A percentile compares a stretch with the other conserved stretches of the same genome.
These are phyloP conservation scores for Buphagus erythrorhynchus DNA, from an alignment of 2,797 vertebrate species.

Conservation along the genomic window DNA sequence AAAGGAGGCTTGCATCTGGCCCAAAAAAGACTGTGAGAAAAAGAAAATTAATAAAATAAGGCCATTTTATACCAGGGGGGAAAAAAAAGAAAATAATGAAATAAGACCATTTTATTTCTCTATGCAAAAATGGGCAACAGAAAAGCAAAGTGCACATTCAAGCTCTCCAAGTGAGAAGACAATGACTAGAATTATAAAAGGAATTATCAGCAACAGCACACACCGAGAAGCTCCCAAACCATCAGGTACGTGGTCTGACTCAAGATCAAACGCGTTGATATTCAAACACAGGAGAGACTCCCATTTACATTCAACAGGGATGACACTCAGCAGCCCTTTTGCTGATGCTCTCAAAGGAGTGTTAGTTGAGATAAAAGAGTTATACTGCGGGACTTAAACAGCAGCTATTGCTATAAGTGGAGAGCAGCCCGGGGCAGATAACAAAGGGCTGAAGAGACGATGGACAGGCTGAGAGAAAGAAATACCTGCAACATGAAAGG, in stretches of 20 bases:
- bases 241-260: conserved; percentile 3
- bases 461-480: neutral
- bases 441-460: neutral
- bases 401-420: conserved; percentile 31
- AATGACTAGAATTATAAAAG: conserved; percentile 37
- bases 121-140: neutral
- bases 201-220: conserved; percentile 13
- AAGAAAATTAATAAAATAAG: neutral
- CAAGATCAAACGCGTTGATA: conserved; percentile 21
- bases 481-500: neutral
- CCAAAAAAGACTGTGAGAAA: neutral
- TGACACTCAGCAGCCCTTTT: conserved; percentile 26
- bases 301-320: conserved; percentile 32
- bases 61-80: neutral
- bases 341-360: conserved; percentile 27
- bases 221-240: conserved; percentile 3
- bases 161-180: conserved; percentile 13
- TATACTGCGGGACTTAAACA: conserved; percentile 9
- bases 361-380: conserved; percentile 48
- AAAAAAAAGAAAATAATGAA: neutral
- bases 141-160: neutral
- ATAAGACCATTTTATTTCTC: neutral
- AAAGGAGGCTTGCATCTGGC: neutral
- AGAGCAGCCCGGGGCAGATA: neutral
- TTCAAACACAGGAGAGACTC: conserved; percentile 18